Evolutionary conservation across 2,113 vertebrate species (phyloP).

Genomic region (Tetraodon nigroviridis): DNA sequence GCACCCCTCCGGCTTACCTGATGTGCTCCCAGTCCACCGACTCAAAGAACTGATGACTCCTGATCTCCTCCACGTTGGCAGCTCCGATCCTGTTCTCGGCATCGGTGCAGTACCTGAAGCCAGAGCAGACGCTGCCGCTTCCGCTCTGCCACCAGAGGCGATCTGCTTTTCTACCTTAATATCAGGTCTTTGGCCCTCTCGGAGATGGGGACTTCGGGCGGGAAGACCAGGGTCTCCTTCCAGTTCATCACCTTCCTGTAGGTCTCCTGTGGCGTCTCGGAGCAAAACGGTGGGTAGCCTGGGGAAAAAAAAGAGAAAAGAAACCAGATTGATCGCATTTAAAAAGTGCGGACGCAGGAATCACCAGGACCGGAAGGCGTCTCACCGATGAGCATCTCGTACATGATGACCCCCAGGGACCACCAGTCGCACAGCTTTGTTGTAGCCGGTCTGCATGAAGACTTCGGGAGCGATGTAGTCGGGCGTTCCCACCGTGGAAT

Average conservation of each 20-base stretch:
- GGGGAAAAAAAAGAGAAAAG: no score
- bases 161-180: no score
- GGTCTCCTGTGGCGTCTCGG: slow-evolving; percentile 96
- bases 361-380: no score
- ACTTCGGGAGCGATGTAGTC: slow-evolving; percentile 98
- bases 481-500: slow-evolving; percentile 94
- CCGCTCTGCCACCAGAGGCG: no score
- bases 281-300: slow-evolving; percentile 99
- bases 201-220: slow-evolving; percentile 96
- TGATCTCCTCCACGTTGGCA: slow-evolving; percentile 92
- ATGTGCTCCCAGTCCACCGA: slow-evolving; percentile 97
- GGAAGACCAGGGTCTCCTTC: slow-evolving; percentile 96
- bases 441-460: slow-evolving; percentile 97
- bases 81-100: slow-evolving; percentile 92
- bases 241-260: slow-evolving; percentile 99
- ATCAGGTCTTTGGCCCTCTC: slow-evolving; percentile 96
- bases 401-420: slow-evolving; percentile 98
- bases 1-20: slow-evolving; percentile 76
- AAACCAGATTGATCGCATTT: not conserved
- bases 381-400: slow-evolving; percentile 96
- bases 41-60: slow-evolving; percentile 91
- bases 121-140: not conserved
- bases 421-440: slow-evolving; percentile 98
- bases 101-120: slow-evolving; percentile 86
- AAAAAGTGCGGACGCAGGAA: not conserved